A percentile compares a stretch with the other conserved stretches of the same genome.
Evolutionary conservation across 2,113 vertebrate genomes (phyloP).

Genomic region (Formicarius rufipectus): DNA sequence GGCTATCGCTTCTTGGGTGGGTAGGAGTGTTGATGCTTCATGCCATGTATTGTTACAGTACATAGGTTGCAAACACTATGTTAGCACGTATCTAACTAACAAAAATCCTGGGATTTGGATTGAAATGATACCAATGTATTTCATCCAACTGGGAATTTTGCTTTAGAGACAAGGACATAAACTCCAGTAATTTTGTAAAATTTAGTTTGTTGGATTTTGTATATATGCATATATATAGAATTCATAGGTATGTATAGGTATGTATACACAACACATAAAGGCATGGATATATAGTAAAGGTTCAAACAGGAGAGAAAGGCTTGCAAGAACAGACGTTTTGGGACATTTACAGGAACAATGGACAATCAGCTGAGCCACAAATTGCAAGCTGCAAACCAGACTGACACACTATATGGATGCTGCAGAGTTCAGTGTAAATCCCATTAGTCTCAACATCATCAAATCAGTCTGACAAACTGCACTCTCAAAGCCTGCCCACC

Average conservation of each 20-base stretch:
- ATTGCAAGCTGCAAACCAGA: neutral
- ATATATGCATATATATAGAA: accelerated
- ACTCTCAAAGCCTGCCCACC: neutral
- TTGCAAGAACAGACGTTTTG: neutral
- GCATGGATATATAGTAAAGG: neutral
- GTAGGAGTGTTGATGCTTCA: neutral
- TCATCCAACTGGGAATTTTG: neutral
- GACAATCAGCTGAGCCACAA: neutral
- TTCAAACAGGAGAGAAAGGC: neutral
- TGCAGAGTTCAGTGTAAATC: neutral
- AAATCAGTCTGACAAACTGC: neutral
- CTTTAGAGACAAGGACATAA: neutral
- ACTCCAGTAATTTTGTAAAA: neutral
- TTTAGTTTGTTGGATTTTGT: neutral
- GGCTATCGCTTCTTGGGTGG: neutral
- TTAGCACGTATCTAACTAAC: neutral
- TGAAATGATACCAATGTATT: neutral
- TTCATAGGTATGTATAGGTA: accelerated
- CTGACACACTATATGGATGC: accelerated
- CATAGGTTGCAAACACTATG: neutral
- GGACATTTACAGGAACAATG: neutral
- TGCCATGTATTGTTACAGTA: neutral
- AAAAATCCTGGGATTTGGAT: neutral
- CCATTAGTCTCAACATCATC: neutral
- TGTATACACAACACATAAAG: accelerated